A percentile compares a stretch with the other conserved stretches of the same genome.
Conservation (phyloP, 2,888 invertebrate species). For the Drosophila mercatorum region DNA sequence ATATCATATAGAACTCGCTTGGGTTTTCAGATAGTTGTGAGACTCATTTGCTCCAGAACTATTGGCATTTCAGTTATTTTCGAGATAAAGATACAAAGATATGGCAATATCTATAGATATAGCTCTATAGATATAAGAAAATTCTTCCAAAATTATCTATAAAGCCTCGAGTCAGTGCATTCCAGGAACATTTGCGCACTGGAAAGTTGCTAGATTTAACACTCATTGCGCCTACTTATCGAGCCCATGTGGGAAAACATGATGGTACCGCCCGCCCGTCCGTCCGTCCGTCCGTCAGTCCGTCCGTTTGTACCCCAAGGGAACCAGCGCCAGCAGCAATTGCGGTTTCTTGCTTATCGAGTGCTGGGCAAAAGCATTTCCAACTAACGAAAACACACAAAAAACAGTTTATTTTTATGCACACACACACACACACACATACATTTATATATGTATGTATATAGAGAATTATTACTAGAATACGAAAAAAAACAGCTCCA, state of each 20-base stretch:
- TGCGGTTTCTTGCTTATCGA: slow-evolving; percentile 47
- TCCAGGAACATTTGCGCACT: slow-evolving; percentile 8
- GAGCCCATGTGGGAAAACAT: neutral
- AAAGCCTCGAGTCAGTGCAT: neutral
- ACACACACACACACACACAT: neutral
- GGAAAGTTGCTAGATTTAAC: slow-evolving; percentile 6
- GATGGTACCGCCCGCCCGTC: neutral
- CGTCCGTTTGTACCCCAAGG: neutral
- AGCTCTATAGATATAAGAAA: neutral
- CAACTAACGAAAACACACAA: slow-evolving; percentile 14
- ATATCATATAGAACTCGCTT: neutral
- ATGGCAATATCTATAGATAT: neutral
- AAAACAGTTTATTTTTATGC: slow-evolving; percentile 44
- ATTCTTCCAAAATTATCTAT: neutral
- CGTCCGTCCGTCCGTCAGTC: too few species aligned
- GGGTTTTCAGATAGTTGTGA: neutral
- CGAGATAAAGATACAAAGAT: too few species aligned
- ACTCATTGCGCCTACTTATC: neutral
- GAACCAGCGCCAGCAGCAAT: slow-evolving; percentile 30
- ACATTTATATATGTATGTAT: neutral
- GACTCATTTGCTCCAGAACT: neutral
- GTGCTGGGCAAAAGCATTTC: slow-evolving; percentile 20
- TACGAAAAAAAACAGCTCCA: slow-evolving; percentile 24
- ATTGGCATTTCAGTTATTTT: neutral
- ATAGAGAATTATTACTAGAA: slow-evolving; percentile 3